phyloP scores from a whole-genome alignment of 2,113 vertebrate genomes.

The Psettodes erumei region DNA sequence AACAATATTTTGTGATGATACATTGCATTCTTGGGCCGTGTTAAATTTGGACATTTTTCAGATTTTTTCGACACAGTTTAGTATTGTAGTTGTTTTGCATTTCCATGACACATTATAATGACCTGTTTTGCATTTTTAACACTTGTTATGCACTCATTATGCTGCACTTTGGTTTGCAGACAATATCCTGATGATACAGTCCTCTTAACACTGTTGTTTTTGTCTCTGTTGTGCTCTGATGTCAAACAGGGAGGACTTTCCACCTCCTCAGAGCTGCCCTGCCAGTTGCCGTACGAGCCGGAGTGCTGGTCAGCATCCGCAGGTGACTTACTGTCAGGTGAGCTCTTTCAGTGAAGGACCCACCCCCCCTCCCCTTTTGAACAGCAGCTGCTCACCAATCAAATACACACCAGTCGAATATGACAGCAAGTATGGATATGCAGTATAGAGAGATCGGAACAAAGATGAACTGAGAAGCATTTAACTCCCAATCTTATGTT shows the following conservation, averaged over 20 bases:
- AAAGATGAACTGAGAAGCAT: not conserved
- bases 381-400: slow-evolving; percentile 43
- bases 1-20: too few relatives aligned
- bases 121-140: too few relatives aligned
- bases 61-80: too few relatives aligned
- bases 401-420: slow-evolving; percentile 20
- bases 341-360: not conserved
- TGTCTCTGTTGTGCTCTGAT: not conserved
- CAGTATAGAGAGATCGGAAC: slow-evolving; percentile 49
- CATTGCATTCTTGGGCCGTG: too few relatives aligned
- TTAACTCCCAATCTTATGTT: not conserved
- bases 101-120: too few relatives aligned
- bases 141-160: too few relatives aligned
- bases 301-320: slow-evolving; percentile 44
- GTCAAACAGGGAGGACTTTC: slow-evolving; percentile 74
- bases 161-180: too few relatives aligned
- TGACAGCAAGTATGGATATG: slow-evolving; percentile 61
- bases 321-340: slow-evolving; percentile 58
- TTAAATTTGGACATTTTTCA: too few relatives aligned
- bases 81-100: too few relatives aligned
- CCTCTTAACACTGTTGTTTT: not conserved
- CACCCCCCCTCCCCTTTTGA: slow-evolving; percentile 16
- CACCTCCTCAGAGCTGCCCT: slow-evolving; percentile 74
- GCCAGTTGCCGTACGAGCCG: slow-evolving; percentile 65
- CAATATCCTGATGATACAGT: too few relatives aligned